A percentile compares a stretch with the other conserved stretches of the same genome.
These are phyloP conservation scores for Cyprinus carpio DNA, from an alignment of 2,113 vertebrate species.

Conservation along the genomic window DNA sequence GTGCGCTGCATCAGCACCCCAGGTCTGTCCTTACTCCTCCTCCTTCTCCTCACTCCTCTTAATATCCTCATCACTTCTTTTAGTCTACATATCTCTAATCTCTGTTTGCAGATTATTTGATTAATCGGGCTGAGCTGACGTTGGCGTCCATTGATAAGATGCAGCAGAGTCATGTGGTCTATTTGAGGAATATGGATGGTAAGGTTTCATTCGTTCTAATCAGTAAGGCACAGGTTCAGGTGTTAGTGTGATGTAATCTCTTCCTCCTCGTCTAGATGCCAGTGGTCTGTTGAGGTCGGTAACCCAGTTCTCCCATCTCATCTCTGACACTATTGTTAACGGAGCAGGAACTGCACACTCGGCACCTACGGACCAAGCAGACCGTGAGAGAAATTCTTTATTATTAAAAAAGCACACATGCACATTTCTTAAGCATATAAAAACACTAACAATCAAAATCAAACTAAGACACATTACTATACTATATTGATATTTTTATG, in stretches of 20 bases:
- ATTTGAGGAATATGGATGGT: slow-evolving; percentile 79
- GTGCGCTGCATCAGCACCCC: slow-evolving; percentile 82
- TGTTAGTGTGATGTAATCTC: neutral
- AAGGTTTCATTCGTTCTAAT: slow-evolving; percentile 33
- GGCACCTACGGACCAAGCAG: slow-evolving; percentile 84
- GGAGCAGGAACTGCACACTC: slow-evolving; percentile 83
- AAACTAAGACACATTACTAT: too few species aligned
- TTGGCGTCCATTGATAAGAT: slow-evolving; percentile 80
- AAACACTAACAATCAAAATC: neutral
- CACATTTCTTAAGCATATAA: neutral
- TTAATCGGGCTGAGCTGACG: slow-evolving; percentile 80
- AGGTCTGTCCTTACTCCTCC: slow-evolving; percentile 68
- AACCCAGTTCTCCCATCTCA: slow-evolving; percentile 85
- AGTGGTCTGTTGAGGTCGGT: slow-evolving; percentile 79
- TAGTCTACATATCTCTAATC: neutral
- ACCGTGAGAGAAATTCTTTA: slow-evolving; percentile 77
- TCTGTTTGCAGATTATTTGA: slow-evolving; percentile 83
- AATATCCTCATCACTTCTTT: neutral
- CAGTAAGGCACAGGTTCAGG: neutral
- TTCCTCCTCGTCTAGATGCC: slow-evolving; percentile 69
- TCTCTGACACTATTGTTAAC: slow-evolving; percentile 86
- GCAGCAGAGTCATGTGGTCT: slow-evolving; percentile 72
- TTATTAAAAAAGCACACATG: neutral
- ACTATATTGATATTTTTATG: too few species aligned
- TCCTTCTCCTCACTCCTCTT: neutral